These are phyloP conservation scores for Drosophila nannoptera DNA, from an alignment of 1,140 invertebrate genomes.

Conservation along the genomic window DNA sequence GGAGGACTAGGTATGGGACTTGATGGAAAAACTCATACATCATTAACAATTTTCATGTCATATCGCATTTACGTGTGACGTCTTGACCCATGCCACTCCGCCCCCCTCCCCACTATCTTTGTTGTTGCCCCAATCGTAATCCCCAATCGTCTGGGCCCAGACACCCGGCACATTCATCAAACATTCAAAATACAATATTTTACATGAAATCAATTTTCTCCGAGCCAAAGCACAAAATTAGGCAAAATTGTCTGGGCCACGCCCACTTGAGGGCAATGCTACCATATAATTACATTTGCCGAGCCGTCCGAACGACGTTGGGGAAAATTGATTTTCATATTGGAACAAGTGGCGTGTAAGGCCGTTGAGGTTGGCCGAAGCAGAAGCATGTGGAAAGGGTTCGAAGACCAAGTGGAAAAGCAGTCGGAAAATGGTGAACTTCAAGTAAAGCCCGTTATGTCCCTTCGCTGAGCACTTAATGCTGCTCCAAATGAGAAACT, in stretches of 20 bases:
- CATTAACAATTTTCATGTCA: constrained; percentile 76
- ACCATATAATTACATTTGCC: constrained; percentile 47
- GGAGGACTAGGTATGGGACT: constrained; percentile 15
- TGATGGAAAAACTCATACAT: constrained; percentile 61
- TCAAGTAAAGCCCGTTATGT: constrained; percentile 51
- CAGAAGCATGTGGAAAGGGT: constrained; percentile 24
- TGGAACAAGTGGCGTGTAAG: constrained; percentile 33
- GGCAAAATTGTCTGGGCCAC: constrained; percentile 51
- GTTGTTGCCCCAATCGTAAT: constrained; percentile 28
- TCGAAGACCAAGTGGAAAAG: constrained; percentile 13
- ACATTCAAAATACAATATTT: constrained; percentile 67
- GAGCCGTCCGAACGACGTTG: background rate
- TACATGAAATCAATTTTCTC: constrained; percentile 45
- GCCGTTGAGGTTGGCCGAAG: constrained; percentile 36
- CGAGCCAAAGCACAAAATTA: constrained; percentile 31
- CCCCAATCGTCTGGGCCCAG: constrained; percentile 19
- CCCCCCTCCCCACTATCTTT: constrained; percentile 32
- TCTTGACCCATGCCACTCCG: constrained; percentile 32
- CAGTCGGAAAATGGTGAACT: constrained; percentile 5
- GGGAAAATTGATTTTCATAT: constrained; percentile 70
- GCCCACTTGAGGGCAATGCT: constrained; percentile 18
- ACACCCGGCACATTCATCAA: constrained; percentile 57
- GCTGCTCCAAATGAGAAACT: constrained; percentile 66
- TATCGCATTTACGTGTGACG: constrained; percentile 55
- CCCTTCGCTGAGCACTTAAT: constrained; percentile 67